Conservation (phyloP, 2,888 invertebrate genomes). For the Subacronicta megacephala region DNA sequence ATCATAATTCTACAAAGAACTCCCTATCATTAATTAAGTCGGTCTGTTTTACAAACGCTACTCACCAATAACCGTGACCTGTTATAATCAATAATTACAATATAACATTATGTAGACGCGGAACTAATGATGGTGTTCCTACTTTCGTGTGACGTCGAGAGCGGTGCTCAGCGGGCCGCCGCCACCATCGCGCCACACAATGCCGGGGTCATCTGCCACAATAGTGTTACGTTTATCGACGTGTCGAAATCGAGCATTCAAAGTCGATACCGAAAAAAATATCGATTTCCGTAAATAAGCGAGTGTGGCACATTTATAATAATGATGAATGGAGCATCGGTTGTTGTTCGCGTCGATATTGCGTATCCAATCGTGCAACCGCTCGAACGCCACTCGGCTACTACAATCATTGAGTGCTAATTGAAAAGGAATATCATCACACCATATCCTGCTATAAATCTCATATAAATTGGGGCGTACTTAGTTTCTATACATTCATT, state of each 20-base stretch:
- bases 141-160: conserved; percentile 69
- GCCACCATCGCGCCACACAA: conserved; percentile 65
- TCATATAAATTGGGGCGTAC: conserved; percentile 81
- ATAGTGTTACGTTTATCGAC: conserved; percentile 85
- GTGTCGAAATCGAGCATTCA: conserved; percentile 85
- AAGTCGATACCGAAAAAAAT: conserved; percentile 88
- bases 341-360: conserved; percentile 82
- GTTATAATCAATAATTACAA: conserved; percentile 87
- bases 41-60: conserved; percentile 75
- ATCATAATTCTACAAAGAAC: conserved; percentile 67
- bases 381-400: conserved; percentile 73
- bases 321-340: conserved; percentile 88
- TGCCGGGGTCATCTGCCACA: conserved; percentile 84
- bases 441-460: conserved; percentile 81
- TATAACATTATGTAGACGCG: conserved; percentile 80
- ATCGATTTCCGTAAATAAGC: conserved; percentile 90
- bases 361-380: conserved; percentile 85
- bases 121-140: conserved; percentile 81
- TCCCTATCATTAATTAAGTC: conserved; percentile 77
- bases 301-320: conserved; percentile 89
- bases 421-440: conserved; percentile 86
- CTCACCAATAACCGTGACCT: conserved; percentile 81
- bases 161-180: conserved; percentile 76
- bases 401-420: conserved; percentile 82
- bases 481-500: conserved; percentile 63